These are phyloP conservation scores for Cephalophus harveyi DNA, from an alignment of 2,113 vertebrate genomes.

Conservation along the genomic window DNA sequence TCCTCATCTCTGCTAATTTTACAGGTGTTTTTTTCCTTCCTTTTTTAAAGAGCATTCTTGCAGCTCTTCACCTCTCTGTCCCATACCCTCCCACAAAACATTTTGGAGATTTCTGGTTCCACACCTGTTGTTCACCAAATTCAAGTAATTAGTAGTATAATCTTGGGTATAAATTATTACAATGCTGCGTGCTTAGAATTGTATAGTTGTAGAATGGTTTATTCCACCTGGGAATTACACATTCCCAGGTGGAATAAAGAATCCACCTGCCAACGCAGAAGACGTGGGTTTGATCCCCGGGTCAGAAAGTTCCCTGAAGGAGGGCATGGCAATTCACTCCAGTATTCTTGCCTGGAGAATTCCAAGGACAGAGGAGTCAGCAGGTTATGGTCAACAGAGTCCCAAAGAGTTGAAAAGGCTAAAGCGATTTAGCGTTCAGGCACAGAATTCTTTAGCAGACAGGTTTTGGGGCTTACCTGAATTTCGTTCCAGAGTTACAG, in stretches of 20 bases:
- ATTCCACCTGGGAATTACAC: neutral
- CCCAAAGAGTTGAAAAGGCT: neutral
- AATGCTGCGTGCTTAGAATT: neutral
- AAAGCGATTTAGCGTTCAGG: neutral
- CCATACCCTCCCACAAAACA: neutral
- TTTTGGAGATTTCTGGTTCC: neutral
- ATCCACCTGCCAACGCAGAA: neutral
- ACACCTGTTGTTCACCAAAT: neutral
- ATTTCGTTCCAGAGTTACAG: neutral
- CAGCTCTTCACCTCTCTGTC: neutral
- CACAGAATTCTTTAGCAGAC: neutral
- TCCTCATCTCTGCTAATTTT: neutral
- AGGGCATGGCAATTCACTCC: neutral
- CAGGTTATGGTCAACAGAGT: neutral
- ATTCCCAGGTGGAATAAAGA: neutral
- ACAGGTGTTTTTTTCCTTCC: neutral
- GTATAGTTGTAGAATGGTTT: neutral
- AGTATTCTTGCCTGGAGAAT: neutral
- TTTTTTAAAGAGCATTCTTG: neutral
- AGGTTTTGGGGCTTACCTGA: neutral
- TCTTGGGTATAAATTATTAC: neutral
- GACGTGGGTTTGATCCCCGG: neutral
- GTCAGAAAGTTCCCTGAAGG: neutral
- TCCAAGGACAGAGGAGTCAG: neutral
- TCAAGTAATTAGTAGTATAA: neutral